Conservation (phyloP, 2,888 invertebrate genomes). For the Asteroscopus sphinx region DNA sequence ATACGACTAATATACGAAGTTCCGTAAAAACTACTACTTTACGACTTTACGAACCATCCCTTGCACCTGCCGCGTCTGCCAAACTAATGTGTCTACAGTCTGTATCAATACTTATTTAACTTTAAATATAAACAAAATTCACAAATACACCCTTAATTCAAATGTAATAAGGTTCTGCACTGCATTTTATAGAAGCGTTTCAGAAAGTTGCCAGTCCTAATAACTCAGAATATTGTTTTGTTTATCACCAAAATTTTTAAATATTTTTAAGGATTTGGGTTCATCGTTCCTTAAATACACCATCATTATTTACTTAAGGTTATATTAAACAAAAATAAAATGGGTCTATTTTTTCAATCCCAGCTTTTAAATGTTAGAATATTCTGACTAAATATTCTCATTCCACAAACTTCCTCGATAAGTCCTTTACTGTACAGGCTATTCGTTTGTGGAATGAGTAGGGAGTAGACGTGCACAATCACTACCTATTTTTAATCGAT, state of each 20-base stretch:
- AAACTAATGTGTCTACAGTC: slow-evolving; percentile 57
- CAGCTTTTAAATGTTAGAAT: no score
- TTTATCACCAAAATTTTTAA: slow-evolving; percentile 13
- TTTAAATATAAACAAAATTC: slow-evolving; percentile 4
- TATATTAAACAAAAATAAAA: no score
- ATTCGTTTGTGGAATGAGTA: no score
- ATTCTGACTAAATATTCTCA: no score
- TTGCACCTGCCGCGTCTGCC: slow-evolving; percentile 63
- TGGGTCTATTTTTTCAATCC: background rate
- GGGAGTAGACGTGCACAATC: no score
- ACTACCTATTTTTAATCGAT: no score
- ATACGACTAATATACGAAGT: slow-evolving; percentile 21
- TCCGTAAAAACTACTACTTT: slow-evolving; percentile 44
- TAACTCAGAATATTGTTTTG: slow-evolving; percentile 19
- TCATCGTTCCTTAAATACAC: slow-evolving; percentile 4
- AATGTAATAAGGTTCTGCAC: background rate
- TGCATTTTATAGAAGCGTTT: background rate
- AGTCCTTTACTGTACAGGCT: no score
- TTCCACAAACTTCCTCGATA: no score
- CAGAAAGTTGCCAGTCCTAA: slow-evolving; percentile 18
- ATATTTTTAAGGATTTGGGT: slow-evolving; percentile 13
- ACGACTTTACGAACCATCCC: slow-evolving; percentile 47
- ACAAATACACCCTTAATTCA: background rate
- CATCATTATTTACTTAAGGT: no score
- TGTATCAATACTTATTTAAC: slow-evolving; percentile 5